Evolutionary conservation across 2,797 vertebrate genomes (phyloP), one percentile per base, ranked within the genome.

Genomic region (Myotis pilosus): DNA sequence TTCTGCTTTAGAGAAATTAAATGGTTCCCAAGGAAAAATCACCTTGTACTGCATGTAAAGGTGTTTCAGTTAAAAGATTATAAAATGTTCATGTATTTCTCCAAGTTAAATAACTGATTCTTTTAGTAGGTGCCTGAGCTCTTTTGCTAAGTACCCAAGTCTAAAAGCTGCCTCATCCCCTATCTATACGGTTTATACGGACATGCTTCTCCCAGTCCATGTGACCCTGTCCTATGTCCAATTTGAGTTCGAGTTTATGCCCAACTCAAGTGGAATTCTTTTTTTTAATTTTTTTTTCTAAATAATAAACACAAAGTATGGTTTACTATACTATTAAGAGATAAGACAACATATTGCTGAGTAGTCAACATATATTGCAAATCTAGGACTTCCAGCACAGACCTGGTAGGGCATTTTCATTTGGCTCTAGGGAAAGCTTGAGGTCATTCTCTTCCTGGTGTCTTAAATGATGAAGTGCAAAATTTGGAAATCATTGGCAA

Each of bases 381-480:
- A 25, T 83, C 62, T 66, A 68, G 44, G 23, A 51, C 62, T 68
- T 51, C n/a, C 62, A 51, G 33, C 62, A 49, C 44, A 51, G n/a
- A 68, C 47, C 62, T 51, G 60, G 75, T 89, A 80, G 68, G n/a
- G 66, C 83, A 76, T 95, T 87, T 95, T 92, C 78, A 80, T 83
- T 71, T 47, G 44, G 17, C 30, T 68, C 51, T 41, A 38, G 30
- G 19, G 51, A 47, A 87, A 87, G 30, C 47, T 71, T 85, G 25
- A 94, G 55, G n/a, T 79, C 84, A 69, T 89, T 94, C 44, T 94
- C 80, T 75, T 95, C 20, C 23, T 75, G 28, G 28, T 89, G 22
- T 69, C 69, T 72, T 64, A 82, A 78, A 85, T 86, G 44, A 91
- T 86, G 88, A 97, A 25, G 55, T 93, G 47, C 78, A 86, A 91